phyloP scores from a whole-genome alignment of 2,797 vertebrate genomes.

The Alcedo atthis region DNA sequence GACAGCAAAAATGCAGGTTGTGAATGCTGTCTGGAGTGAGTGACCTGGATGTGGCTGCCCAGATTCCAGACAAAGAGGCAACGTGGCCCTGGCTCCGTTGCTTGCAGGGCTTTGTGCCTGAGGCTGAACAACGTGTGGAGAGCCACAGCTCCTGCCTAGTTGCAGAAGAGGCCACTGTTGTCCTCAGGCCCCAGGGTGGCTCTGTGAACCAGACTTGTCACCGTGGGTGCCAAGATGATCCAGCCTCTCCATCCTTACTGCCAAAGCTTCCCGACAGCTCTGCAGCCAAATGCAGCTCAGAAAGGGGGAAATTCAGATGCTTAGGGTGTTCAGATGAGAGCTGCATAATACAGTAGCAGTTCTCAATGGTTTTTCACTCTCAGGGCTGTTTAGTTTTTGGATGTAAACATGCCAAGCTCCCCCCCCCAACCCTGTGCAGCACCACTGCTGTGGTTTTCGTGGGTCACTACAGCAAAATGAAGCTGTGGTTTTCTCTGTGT shows the following conservation, averaged over 20 bases:
- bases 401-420: background rate
- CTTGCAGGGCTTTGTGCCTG: background rate
- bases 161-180: conserved; percentile 4
- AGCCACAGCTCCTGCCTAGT: conserved; percentile 5
- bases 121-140: background rate
- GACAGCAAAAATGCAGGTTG: background rate
- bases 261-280: background rate
- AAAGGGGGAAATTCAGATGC: background rate
- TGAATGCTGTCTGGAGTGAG: conserved; percentile 46
- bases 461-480: background rate
- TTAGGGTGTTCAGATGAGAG: background rate
- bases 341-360: background rate
- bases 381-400: background rate
- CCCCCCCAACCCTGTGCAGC: background rate
- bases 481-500: background rate
- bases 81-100: background rate
- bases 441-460: background rate
- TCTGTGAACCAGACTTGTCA: background rate
- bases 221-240: conserved; percentile 23
- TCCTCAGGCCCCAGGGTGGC: background rate
- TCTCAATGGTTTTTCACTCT: background rate
- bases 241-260: background rate
- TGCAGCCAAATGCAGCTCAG: background rate
- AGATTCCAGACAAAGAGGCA: conserved; percentile 20
- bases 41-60: conserved; percentile 58